These are phyloP conservation scores for Musca vetustissima DNA, from an alignment of 1,140 invertebrate species.

Conservation along the genomic window DNA sequence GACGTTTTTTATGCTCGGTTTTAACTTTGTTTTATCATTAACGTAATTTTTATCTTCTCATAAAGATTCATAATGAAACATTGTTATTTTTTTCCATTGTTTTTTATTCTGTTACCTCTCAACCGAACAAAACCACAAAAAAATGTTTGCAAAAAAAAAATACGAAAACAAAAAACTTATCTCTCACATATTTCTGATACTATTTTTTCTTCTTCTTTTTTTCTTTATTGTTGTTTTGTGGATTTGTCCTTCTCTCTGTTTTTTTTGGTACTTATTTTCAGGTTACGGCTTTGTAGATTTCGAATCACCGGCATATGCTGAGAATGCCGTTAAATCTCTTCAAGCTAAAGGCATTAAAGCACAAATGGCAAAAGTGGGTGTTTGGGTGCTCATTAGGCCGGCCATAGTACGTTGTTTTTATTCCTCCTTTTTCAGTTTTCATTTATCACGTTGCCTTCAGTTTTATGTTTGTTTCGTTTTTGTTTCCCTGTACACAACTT, in stretches of 20 bases:
- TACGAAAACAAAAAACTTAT: background rate
- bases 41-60: background rate
- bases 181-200: background rate
- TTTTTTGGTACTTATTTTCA: constrained; percentile 59
- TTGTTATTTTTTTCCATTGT: background rate
- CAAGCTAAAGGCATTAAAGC: constrained; percentile 96
- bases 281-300: constrained; percentile 99
- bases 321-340: constrained; percentile 93
- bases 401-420: constrained; percentile 92
- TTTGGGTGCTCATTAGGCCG: constrained; percentile 88
- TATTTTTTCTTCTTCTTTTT: constrained; percentile 40
- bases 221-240: constrained; percentile 65
- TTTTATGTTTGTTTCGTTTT: constrained; percentile 4
- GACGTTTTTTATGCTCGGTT: background rate
- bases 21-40: background rate
- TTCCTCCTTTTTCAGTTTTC: constrained; percentile 42
- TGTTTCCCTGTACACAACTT: background rate
- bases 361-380: constrained; percentile 99
- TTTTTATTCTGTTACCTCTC: background rate
- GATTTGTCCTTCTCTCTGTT: background rate
- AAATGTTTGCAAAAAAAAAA: no score
- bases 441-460: background rate
- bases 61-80: background rate
- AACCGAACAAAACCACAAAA: no score
- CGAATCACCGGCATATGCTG: constrained; percentile 90